These are phyloP conservation scores for Trematocara zebra DNA, from an alignment of 2,113 vertebrate genomes.

Conservation along the genomic window DNA sequence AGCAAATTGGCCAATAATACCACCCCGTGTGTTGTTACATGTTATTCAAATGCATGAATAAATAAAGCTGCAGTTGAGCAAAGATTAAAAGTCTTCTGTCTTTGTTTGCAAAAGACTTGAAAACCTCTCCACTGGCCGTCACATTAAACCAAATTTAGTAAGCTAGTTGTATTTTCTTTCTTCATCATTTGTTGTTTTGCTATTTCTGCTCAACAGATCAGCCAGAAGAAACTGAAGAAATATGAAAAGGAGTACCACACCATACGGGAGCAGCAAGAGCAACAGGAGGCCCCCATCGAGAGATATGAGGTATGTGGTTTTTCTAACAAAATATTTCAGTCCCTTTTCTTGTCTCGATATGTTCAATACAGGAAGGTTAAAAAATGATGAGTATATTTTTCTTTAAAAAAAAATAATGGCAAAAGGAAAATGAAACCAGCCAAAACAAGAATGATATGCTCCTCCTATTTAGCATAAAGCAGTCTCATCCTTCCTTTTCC, in stretches of 20 bases:
- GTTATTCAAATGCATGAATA: neutral
- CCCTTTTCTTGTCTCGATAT: neutral
- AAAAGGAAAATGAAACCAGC: neutral
- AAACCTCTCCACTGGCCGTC: neutral
- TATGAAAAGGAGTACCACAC: slow-evolving; percentile 95
- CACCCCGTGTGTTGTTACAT: neutral
- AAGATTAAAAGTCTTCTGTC: neutral
- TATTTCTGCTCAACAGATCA: slow-evolving; percentile 78
- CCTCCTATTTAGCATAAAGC: neutral
- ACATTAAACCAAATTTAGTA: neutral
- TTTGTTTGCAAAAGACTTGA: neutral
- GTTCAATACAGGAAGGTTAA: neutral
- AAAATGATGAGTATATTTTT: neutral
- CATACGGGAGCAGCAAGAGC: slow-evolving; percentile 94
- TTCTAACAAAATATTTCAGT: neutral
- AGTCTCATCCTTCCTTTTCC: neutral
- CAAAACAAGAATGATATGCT: neutral
- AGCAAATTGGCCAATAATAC: neutral
- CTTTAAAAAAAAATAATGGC: neutral
- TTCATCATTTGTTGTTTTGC: neutral
- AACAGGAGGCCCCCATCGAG: slow-evolving; percentile 95
- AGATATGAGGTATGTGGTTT: slow-evolving; percentile 82
- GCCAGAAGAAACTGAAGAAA: slow-evolving; percentile 98
- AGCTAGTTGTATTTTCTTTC: neutral
- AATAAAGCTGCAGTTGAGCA: neutral